Percentiles rank a stretch among this genome's conserved stretches.
Evolutionary conservation across 2,888 invertebrate genomes (phyloP).

Genomic region (Heliconius cydno): DNA sequence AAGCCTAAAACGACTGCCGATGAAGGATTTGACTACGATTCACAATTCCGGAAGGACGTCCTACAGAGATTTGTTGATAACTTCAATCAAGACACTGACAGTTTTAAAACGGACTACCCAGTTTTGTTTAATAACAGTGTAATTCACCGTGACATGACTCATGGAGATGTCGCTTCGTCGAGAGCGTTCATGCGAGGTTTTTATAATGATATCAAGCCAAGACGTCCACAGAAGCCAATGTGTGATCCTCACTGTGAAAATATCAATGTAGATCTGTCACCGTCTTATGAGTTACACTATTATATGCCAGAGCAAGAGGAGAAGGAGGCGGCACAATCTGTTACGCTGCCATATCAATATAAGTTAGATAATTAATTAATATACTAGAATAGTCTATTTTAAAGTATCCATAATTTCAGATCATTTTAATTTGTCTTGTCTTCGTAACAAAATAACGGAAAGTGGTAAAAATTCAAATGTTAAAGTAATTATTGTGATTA

Average conservation of each 20-base stretch:
- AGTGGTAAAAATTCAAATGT: too few species aligned
- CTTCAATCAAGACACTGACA: slow-evolving; percentile 70
- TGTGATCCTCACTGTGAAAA: slow-evolving; percentile 65
- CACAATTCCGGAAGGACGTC: slow-evolving; percentile 65
- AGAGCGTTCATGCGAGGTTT: slow-evolving; percentile 61
- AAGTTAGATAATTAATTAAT: slow-evolving; percentile 43
- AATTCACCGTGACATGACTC: slow-evolving; percentile 56
- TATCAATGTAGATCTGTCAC: slow-evolving; percentile 66
- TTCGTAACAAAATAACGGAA: too few species aligned
- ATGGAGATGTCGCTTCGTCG: slow-evolving; percentile 59
- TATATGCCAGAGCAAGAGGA: slow-evolving; percentile 77
- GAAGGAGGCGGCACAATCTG: slow-evolving; percentile 56
- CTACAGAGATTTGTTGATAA: slow-evolving; percentile 69
- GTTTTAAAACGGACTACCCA: slow-evolving; percentile 70
- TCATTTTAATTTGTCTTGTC: too few species aligned
- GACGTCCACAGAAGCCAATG: slow-evolving; percentile 42
- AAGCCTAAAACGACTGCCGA: slow-evolving; percentile 48
- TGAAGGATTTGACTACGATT: slow-evolving; percentile 66
- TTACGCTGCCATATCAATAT: slow-evolving; percentile 51
- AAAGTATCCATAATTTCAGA: not conserved
- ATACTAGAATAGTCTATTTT: not conserved
- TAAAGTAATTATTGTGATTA: not conserved
- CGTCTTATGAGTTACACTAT: slow-evolving; percentile 76
- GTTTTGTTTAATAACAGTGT: slow-evolving; percentile 71
- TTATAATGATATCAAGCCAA: slow-evolving; percentile 28